phyloP scores from a whole-genome alignment of 1,140 invertebrate species.

The Drosophila parabipectinata region DNA sequence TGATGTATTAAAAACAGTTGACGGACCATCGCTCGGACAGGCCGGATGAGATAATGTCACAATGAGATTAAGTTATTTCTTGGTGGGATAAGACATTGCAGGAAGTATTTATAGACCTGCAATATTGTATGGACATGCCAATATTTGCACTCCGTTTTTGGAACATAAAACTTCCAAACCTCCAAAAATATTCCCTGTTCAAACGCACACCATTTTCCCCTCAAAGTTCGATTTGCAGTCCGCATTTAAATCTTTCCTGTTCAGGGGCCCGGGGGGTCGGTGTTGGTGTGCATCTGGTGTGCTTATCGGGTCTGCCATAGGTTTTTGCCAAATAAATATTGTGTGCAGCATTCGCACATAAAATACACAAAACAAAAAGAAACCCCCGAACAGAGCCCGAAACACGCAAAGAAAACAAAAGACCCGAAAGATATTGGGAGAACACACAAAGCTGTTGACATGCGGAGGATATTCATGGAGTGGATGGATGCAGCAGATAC shows the following conservation, averaged over 20 bases:
- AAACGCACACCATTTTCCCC: background rate
- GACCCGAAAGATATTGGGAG: conserved; percentile 36
- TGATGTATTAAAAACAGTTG: conserved; percentile 63
- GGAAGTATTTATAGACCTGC: background rate
- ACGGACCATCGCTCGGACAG: conserved; percentile 16
- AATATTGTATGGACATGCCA: background rate
- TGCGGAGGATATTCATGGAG: conserved; percentile 40
- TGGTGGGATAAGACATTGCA: no score
- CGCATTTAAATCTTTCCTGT: conserved; percentile 43
- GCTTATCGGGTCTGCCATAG: conserved; percentile 68
- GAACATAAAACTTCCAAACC: conserved; percentile 5
- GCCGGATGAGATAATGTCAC: background rate
- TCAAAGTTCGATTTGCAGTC: conserved; percentile 28
- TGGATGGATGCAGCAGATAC: conserved; percentile 22
- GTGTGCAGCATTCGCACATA: conserved; percentile 52
- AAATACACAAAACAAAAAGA: conserved; percentile 42
- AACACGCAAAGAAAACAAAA: conserved; percentile 33
- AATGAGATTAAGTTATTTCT: background rate
- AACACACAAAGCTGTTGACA: conserved; percentile 69
- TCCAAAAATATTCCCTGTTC: conserved; percentile 5
- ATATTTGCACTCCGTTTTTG: background rate
- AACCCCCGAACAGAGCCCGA: conserved; percentile 28
- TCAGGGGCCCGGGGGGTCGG: background rate
- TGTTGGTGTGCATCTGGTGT: conserved; percentile 27
- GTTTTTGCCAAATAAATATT: conserved; percentile 72